phyloP scores from a whole-genome alignment of 2,113 vertebrate species.

The Myrmecobius fasciatus region DNA sequence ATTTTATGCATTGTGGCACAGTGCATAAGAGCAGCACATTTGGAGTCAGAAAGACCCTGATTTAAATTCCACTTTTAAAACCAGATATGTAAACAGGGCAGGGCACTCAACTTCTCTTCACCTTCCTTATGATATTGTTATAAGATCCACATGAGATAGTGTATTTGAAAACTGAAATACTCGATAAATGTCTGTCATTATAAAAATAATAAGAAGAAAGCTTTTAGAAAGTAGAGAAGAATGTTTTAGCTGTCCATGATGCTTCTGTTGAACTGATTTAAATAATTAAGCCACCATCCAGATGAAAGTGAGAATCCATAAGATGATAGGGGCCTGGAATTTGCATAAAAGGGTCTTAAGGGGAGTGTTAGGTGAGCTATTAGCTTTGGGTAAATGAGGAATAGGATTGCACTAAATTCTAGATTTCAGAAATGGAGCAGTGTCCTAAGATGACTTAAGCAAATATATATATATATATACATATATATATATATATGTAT shows the following conservation, averaged over 20 bases:
- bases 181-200: neutral
- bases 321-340: neutral
- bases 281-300: neutral
- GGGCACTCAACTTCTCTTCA: neutral
- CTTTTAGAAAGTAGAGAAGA: constrained; percentile 19
- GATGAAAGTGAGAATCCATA: neutral
- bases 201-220: neutral
- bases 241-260: neutral
- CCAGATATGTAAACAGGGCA: neutral
- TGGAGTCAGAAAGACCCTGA: neutral
- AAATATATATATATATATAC: too few relatives aligned
- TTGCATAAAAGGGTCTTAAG: neutral
- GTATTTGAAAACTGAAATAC: neutral
- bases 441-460: too few relatives aligned
- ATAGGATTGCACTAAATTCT: neutral
- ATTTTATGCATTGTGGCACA: neutral
- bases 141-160: neutral
- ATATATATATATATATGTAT: too few relatives aligned
- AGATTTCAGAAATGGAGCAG: neutral
- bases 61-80: neutral
- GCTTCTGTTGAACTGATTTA: constrained; percentile 23
- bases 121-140: neutral
- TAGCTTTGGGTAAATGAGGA: neutral
- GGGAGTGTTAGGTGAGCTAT: too few relatives aligned
- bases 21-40: neutral